These are phyloP conservation scores for Cynopterus brachyotis DNA, from an alignment of 2,113 vertebrate species.

Conservation along the genomic window DNA sequence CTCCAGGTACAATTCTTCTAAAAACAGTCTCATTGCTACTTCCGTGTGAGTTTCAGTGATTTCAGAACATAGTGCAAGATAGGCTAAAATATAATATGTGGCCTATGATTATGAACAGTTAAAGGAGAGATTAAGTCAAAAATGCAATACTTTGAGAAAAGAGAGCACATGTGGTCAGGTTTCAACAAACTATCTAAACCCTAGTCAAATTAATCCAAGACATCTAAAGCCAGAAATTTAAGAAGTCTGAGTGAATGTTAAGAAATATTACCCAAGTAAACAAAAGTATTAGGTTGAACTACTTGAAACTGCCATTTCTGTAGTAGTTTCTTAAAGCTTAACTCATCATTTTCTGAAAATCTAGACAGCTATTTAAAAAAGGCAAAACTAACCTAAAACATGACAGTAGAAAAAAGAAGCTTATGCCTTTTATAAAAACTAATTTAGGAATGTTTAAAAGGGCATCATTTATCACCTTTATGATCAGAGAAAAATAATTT, in stretches of 20 bases:
- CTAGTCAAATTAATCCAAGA: background rate
- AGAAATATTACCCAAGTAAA: constrained; percentile 50
- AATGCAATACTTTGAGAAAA: constrained; percentile 26
- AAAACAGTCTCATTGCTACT: background rate
- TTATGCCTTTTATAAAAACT: background rate
- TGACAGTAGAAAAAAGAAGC: background rate
- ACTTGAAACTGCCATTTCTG: background rate
- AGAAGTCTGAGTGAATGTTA: background rate
- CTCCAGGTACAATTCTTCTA: background rate
- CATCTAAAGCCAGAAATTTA: background rate
- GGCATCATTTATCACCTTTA: background rate
- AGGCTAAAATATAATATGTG: background rate
- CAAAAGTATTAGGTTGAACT: background rate
- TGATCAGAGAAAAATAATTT: constrained; percentile 48
- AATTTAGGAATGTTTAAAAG: constrained; percentile 35
- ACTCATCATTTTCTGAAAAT: background rate
- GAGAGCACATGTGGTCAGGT: background rate
- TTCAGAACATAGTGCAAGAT: background rate
- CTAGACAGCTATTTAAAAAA: background rate
- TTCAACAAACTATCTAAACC: background rate
- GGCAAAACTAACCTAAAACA: background rate
- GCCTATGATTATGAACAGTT: background rate
- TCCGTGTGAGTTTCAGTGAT: background rate
- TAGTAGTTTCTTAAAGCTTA: background rate
- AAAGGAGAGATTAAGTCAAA: background rate